A percentile compares a stretch with the other conserved stretches of the same genome.
Evolutionary conservation across 1,140 invertebrate genomes (phyloP).

Genomic region (Meloidogyne chitwoodi): DNA sequence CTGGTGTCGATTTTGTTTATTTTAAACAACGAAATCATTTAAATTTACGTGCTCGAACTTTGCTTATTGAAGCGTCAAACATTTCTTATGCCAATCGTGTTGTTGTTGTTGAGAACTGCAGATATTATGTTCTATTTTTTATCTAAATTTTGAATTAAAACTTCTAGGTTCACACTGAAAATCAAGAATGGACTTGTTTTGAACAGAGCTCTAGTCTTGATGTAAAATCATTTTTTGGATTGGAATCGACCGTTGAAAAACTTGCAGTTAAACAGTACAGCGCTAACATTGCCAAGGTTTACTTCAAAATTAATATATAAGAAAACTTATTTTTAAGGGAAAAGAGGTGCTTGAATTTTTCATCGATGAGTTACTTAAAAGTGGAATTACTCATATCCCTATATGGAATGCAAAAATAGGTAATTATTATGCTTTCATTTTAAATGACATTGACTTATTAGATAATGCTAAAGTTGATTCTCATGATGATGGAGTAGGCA

Average conservation of each 20-base stretch:
- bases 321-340: slow-evolving; percentile 66
- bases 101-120: slow-evolving; percentile 81
- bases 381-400: slow-evolving; percentile 72
- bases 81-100: slow-evolving; percentile 83
- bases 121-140: slow-evolving; percentile 76
- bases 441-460: neutral
- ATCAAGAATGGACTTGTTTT: slow-evolving; percentile 91
- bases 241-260: slow-evolving; percentile 90
- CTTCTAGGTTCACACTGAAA: slow-evolving; percentile 83
- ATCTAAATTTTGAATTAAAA: neutral
- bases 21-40: slow-evolving; percentile 88
- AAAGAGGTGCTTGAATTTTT: slow-evolving; percentile 93
- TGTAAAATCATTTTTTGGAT: slow-evolving; percentile 92
- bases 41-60: slow-evolving; percentile 72
- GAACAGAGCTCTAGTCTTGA: slow-evolving; percentile 87
- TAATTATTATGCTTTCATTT: neutral
- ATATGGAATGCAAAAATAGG: slow-evolving; percentile 51
- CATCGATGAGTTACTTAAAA: slow-evolving; percentile 74
- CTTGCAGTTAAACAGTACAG: slow-evolving; percentile 95
- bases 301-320: slow-evolving; percentile 9
- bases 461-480: slow-evolving; percentile 22
- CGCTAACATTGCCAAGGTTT: slow-evolving; percentile 79
- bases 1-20: slow-evolving; percentile 84
- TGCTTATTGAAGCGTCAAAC: slow-evolving; percentile 87
- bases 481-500: neutral